Base-by-base conservation (phyloP, 2,888 invertebrate genomes). In the Achlya flavicornis region DNA sequence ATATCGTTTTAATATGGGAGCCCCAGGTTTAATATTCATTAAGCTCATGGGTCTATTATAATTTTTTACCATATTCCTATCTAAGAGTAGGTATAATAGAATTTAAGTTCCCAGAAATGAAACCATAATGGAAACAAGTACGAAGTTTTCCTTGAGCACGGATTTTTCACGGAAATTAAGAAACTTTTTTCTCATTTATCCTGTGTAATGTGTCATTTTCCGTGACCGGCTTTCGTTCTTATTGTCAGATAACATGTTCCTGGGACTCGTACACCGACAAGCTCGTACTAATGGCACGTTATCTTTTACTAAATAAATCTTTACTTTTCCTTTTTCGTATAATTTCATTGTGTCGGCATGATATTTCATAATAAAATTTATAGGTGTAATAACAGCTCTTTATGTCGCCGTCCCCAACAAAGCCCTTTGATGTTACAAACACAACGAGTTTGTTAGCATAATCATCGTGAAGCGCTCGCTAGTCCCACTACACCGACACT, bases 361-460 rank as follows among this genome's bases (percentile, higher is more conserved):
- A 41, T 60, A 60, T 60, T 32, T 60, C 60, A 60, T 60, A 41
- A 41, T 41, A 26, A 33, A 16, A 60, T 60, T 60, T 60, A 60
- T 41, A 14, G 60, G 60, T 60, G 60, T 60, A 60, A 60, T 60
- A 41, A 60, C 43, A 60, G 41, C 41, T 41, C 60, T 60, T 60
- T 60, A 60, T 16, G 60, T 26, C 41, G 58, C 38, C 38, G 60
- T 60, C 41, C 59, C 12, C 35, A 41, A 60, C 19, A 60, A 60
- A 60, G 41, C 41, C 60, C 60, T 60, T 60, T 60, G 60, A 60
- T 41, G 41, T 41, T n/a, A 16, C 41, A 26, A 60, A 60, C 60
- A 60, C 59, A 38, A 60, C 60, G 60, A 60, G 60, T 12, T 19
- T 60, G 60, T 60, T 60, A 60, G 60, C 41, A 60, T 60, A 60